Evolutionary conservation across 30 jellyfish, hydroid and myxozoan species (phyloP).

Genomic region (Morbakka virulenta): DNA sequence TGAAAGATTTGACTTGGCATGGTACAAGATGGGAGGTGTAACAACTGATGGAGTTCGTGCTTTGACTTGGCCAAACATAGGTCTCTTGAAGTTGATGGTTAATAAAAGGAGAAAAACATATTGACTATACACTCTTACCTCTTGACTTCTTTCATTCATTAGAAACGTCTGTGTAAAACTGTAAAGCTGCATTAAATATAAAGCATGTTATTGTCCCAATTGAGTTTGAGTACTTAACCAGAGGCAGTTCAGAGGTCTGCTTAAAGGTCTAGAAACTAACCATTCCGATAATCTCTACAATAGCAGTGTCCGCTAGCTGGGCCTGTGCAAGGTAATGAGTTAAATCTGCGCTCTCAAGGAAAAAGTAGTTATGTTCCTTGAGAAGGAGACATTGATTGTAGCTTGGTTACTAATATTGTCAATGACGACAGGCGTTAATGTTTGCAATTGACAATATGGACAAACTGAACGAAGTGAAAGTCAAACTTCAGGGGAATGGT

Average conservation of each 20-base stretch:
- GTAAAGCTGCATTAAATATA: too few species aligned
- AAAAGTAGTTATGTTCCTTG: background rate
- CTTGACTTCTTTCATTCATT: too few species aligned
- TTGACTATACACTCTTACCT: too few species aligned
- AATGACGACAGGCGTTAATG: background rate
- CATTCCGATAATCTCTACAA: background rate
- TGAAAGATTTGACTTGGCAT: background rate
- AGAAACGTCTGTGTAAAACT: too few species aligned
- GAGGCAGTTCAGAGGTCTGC: background rate
- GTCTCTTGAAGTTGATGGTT: background rate
- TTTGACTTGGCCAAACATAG: slow-evolving; percentile 15
- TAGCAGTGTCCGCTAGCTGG: background rate
- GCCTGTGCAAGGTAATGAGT: background rate
- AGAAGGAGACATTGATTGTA: background rate
- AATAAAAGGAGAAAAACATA: too few species aligned
- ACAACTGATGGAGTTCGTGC: slow-evolving; percentile 33
- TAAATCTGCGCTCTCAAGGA: background rate
- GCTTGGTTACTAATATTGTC: background rate
- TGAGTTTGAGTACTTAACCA: too few species aligned
- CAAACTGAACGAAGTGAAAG: background rate
- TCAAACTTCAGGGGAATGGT: background rate
- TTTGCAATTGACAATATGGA: background rate
- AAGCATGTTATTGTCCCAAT: too few species aligned
- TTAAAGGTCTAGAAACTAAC: background rate
- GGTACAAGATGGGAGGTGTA: slow-evolving; percentile 6